These are phyloP conservation scores for Triops longicaudatus DNA, from an alignment of 1,140 invertebrate species.

Conservation along the genomic window DNA sequence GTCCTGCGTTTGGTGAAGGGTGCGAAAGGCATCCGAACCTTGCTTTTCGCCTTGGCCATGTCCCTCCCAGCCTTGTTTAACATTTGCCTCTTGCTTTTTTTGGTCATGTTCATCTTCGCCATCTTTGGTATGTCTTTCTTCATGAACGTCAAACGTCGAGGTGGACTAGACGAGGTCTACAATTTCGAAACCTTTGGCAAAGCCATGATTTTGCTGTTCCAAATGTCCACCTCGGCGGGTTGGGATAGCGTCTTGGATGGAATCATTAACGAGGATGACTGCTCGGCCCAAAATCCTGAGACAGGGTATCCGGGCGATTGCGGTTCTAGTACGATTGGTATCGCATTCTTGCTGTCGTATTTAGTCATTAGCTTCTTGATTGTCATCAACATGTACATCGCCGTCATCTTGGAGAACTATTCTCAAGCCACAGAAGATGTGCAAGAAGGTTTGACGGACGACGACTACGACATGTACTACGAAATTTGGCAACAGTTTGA, in stretches of 20 bases:
- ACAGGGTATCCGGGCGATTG: conserved; percentile 82
- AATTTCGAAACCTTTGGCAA: conserved; percentile 98
- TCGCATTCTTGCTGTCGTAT: conserved; percentile 88
- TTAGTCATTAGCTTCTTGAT: conserved; percentile 96
- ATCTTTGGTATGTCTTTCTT: conserved; percentile 99
- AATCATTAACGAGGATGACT: conserved; percentile 91
- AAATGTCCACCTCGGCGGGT: conserved; percentile 96
- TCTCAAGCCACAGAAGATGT: conserved; percentile 96
- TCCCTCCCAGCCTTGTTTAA: conserved; percentile 96
- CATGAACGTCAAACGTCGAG: conserved; percentile 86
- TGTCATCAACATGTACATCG: conserved; percentile 99
- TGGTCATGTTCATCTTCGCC: conserved; percentile 99
- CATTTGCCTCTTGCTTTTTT: conserved; percentile 92
- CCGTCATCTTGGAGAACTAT: conserved; percentile 97
- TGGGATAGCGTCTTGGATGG: conserved; percentile 93
- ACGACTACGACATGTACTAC: conserved; percentile 99
- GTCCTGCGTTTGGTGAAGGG: conserved; percentile 94
- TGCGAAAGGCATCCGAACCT: conserved; percentile 91
- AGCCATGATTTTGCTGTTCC: conserved; percentile 95
- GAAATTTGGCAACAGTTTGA: conserved; percentile 99
- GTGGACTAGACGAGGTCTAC: conserved; percentile 90
- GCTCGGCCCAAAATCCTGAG: conserved; percentile 74
- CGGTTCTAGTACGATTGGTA: conserved; percentile 83
- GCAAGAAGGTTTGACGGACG: conserved; percentile 93
- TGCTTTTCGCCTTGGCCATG: conserved; percentile 95